Evolutionary conservation across 1,140 invertebrate genomes (phyloP).

Genomic region (Orius insidiosus): DNA sequence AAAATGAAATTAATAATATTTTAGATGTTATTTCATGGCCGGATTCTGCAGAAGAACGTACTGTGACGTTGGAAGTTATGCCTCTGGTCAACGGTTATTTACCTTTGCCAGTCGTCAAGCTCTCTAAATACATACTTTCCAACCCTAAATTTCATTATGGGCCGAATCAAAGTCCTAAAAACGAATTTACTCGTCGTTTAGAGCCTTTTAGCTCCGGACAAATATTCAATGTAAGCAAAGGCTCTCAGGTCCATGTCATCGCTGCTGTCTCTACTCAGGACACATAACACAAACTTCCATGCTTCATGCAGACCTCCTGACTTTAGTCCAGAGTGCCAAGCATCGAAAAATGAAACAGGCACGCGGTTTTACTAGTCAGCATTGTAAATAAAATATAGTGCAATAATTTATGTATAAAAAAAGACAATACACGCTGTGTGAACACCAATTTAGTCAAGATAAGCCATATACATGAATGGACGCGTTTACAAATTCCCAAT

Average conservation of each 20-base stretch:
- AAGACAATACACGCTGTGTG: too few species aligned
- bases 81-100: constrained; percentile 74
- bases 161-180: constrained; percentile 1
- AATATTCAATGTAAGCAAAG: constrained; percentile 75
- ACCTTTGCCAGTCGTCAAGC: constrained; percentile 66
- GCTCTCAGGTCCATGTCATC: constrained; percentile 72
- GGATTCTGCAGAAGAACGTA: constrained; percentile 42
- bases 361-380: too few species aligned
- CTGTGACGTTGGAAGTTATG: constrained; percentile 73
- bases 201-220: constrained; percentile 73
- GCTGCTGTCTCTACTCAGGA: constrained; percentile 20
- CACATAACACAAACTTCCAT: constrained; percentile 3
- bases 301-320: constrained; percentile 6
- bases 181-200: constrained; percentile 28
- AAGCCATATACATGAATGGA: too few species aligned
- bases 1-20: constrained; percentile 8
- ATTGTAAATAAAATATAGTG: too few species aligned
- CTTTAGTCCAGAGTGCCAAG: not conserved
- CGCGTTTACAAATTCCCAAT: too few species aligned
- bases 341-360: too few species aligned
- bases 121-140: constrained; percentile 83
- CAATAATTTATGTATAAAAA: too few species aligned
- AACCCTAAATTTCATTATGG: constrained; percentile 28
- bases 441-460: too few species aligned
- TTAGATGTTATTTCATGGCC: constrained; percentile 68